These are phyloP conservation scores for Oceanodroma leucorhoa DNA, from an alignment of 2,797 vertebrate genomes.

Conservation along the genomic window DNA sequence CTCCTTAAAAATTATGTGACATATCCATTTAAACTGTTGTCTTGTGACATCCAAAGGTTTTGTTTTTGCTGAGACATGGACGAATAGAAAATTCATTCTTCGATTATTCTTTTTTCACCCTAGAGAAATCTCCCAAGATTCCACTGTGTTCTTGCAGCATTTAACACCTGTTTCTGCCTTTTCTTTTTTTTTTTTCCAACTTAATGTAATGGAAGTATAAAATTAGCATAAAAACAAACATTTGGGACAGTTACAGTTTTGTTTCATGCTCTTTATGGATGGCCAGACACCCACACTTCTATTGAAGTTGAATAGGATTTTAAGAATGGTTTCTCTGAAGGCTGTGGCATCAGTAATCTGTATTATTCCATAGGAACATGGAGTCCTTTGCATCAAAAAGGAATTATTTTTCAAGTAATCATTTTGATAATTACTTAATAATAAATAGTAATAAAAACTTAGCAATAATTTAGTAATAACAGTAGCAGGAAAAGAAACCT, in stretches of 20 bases:
- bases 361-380: background rate
- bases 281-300: background rate
- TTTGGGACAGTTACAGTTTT: background rate
- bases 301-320: background rate
- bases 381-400: background rate
- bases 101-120: background rate
- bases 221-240: background rate
- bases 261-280: background rate
- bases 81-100: background rate
- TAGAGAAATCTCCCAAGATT: background rate
- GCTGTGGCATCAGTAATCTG: background rate
- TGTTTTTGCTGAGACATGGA: background rate
- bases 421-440: background rate
- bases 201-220: background rate
- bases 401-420: background rate
- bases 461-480: background rate
- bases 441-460: background rate
- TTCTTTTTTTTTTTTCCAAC: accelerated
- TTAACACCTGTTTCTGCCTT: background rate
- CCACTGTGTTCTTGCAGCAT: background rate
- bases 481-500: background rate
- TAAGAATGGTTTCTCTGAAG: background rate
- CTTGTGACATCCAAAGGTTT: background rate
- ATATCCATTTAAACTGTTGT: background rate
- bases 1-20: background rate